Percentiles rank a stretch among this genome's conserved stretches.
Conservation (phyloP, 2,888 invertebrate species). For the Calameuta pallipes region DNA sequence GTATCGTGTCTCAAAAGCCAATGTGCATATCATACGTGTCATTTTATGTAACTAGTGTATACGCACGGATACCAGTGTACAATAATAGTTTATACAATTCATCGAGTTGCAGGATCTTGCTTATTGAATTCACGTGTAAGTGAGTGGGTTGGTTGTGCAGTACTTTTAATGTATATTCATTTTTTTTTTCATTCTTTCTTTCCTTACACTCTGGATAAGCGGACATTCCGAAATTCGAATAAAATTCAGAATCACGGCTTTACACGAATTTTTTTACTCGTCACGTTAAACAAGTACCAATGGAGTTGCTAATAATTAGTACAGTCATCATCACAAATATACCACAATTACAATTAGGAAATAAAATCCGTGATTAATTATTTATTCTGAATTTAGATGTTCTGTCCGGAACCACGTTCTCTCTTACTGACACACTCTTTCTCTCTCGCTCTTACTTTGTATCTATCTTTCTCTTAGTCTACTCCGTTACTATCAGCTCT, state of each 20-base stretch:
- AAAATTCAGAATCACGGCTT: background rate
- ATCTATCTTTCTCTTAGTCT: background rate
- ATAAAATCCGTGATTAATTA: background rate
- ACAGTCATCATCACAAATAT: constrained; percentile 3
- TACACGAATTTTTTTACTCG: background rate
- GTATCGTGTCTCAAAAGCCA: background rate
- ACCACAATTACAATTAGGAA: background rate
- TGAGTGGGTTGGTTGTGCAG: background rate
- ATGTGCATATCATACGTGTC: background rate
- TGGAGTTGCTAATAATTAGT: background rate
- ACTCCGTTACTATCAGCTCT: background rate
- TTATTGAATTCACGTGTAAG: background rate
- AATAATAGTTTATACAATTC: background rate
- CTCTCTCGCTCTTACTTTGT: background rate
- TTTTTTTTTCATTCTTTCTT: no score
- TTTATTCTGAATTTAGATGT: background rate
- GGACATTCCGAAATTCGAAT: background rate
- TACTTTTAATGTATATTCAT: background rate
- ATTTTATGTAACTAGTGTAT: background rate
- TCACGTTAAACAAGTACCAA: background rate
- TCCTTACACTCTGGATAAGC: background rate
- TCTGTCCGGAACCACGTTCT: constrained; percentile 1
- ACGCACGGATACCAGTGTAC: background rate
- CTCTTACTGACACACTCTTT: background rate
- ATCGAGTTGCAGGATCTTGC: background rate